Conservation (phyloP, 2,113 vertebrate species). For the Apteryx owenii region DNA sequence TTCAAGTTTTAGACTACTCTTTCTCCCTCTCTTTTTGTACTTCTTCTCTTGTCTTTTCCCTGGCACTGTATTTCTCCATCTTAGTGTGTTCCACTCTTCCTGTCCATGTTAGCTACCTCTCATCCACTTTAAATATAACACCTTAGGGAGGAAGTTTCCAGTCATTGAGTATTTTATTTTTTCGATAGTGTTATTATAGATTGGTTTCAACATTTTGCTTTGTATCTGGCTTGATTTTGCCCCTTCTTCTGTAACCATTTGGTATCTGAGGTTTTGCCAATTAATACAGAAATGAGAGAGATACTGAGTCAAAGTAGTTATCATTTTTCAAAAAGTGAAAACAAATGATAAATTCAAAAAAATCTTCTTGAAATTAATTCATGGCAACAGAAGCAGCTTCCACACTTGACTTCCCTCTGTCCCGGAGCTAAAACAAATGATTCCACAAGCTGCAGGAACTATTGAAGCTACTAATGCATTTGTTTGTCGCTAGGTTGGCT, state of each 20-base stretch:
- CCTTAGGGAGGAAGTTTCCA: background rate
- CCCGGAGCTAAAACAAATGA: background rate
- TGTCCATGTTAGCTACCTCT: slow-evolving; percentile 4
- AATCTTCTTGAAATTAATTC: background rate
- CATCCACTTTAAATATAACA: background rate
- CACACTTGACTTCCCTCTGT: background rate
- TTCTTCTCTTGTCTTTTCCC: slow-evolving; percentile 30
- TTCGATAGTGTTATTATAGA: background rate
- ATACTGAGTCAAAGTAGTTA: background rate
- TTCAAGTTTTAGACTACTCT: slow-evolving; percentile 33
- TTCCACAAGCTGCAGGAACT: background rate
- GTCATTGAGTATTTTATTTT: background rate
- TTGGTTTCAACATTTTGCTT: background rate
- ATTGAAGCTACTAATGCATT: background rate
- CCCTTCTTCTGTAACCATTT: background rate
- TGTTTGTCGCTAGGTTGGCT: background rate
- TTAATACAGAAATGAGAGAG: background rate
- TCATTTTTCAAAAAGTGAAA: background rate
- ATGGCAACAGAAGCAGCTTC: background rate
- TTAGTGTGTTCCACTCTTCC: slow-evolving; percentile 40
- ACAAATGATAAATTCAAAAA: background rate
- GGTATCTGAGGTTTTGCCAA: background rate
- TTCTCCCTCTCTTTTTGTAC: slow-evolving; percentile 35
- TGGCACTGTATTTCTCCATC: slow-evolving; percentile 42
- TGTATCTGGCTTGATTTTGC: background rate